Evolutionary conservation across 1,140 invertebrate genomes (phyloP), one percentile per base, ranked within the genome.

Genomic region (Lasioglossum baleicum): DNA sequence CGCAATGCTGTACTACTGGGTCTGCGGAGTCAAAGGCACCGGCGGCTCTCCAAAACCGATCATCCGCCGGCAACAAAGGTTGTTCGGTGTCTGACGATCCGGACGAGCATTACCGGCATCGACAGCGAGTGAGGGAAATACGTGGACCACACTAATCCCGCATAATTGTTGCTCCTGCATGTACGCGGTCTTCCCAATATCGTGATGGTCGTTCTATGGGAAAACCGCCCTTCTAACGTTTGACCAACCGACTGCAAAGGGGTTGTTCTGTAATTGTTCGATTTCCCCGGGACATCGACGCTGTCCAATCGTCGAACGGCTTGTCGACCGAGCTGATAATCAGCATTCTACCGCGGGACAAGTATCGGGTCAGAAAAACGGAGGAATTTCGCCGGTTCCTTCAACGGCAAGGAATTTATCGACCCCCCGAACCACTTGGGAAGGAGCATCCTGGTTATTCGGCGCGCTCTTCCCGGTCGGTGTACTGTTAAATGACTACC

Each of bases 51-150:
- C 40, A 58, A 79, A 73, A 79, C 48, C 61, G 76, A 73, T 79
- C 48, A 58, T 73, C 51, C 70, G 13, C 10, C 6, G 2, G 48
- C 65, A 65, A 79, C 76, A 79, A 79, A 79, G 76, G 70, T 79
- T 53, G 15, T 2, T 22, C 17, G 7, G 11, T 20, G 61, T 3
- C 5, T 8, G 15, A 51, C 17, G 42, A 64, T 64, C 58, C n/a
- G 22, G 70, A 58, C 61, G 22, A 15, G 48, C 76, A 64, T 78
- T 61, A 70, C 60, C 10, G 20, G 73, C 40, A 73, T 51, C 40
- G 48, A 40, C 26, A 64, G 64, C 61, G 65, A 66, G 48, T 64
- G 69, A 73, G 76, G 69, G 76, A 79, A 73, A 51, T 79, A 73
- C 70, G 5, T 68, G 61, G 48, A 2, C 35, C 44, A 48, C 60